Conservation (phyloP, 2,888 invertebrate species). For the Sphaeridia pumilis region DNA sequence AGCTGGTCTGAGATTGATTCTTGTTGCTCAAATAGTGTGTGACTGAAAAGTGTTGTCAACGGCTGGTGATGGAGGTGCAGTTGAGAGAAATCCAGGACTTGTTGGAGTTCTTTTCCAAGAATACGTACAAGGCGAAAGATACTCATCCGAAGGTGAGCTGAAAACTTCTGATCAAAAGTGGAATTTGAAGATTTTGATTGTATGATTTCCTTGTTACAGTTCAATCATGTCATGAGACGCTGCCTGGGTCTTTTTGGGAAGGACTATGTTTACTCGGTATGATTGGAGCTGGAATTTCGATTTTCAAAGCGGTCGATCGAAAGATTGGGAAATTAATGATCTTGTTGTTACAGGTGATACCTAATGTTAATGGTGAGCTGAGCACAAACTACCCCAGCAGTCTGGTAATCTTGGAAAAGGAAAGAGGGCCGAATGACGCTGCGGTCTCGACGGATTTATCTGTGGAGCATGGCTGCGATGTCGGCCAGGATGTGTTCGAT, state of each 20-base stretch:
- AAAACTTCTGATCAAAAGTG: too few species aligned
- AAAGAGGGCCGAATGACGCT: constrained; percentile 16
- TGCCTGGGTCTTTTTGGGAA: constrained; percentile 53
- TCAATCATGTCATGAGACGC: constrained; percentile 48
- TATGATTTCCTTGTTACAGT: too few species aligned
- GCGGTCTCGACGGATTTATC: background rate
- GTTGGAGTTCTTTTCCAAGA: constrained; percentile 53
- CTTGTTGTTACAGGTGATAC: too few species aligned
- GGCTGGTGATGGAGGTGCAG: constrained; percentile 32
- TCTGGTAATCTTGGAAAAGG: constrained; percentile 50
- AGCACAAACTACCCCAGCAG: constrained; percentile 60
- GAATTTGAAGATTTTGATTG: too few species aligned
- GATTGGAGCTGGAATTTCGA: too few species aligned
- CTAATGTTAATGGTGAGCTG: constrained; percentile 54
- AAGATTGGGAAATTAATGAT: too few species aligned
- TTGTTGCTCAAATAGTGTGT: too few species aligned
- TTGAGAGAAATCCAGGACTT: constrained; percentile 50
- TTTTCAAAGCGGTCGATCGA: too few species aligned
- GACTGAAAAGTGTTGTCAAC: too few species aligned
- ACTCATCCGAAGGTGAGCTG: constrained; percentile 49
- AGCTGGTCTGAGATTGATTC: too few species aligned
- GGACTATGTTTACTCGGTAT: constrained; percentile 54
- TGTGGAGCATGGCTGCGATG: too few species aligned
- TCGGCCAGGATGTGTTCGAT: background rate
- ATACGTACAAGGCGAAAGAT: constrained; percentile 53